Percentiles rank a stretch among this genome's conserved stretches.
Evolutionary conservation across 2,888 invertebrate genomes (phyloP).

Genomic region (Zaprionus lineosus): DNA sequence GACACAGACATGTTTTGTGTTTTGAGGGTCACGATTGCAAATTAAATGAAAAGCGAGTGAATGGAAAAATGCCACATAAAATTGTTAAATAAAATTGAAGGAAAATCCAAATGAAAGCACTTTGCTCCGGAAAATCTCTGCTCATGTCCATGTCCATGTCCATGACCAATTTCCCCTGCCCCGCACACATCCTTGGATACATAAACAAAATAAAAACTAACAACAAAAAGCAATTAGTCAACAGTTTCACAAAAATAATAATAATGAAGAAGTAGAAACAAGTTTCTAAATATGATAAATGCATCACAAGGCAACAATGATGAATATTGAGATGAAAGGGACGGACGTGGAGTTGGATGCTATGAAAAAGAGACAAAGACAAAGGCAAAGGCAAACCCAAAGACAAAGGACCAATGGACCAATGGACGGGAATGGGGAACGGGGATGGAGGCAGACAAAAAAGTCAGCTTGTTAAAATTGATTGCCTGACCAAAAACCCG

Average conservation of each 20-base stretch:
- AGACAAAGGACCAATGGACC: too few species aligned
- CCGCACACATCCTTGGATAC: background rate
- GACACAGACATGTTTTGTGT: too few species aligned
- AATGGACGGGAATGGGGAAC: too few species aligned
- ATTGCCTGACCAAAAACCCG: conserved; percentile 44
- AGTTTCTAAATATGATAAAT: conserved; percentile 32
- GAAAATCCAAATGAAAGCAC: conserved; percentile 11
- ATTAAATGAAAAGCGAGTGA: conserved; percentile 36
- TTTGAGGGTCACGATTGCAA: conserved; percentile 12
- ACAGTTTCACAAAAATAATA: conserved; percentile 24
- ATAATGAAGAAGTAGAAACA: conserved; percentile 10
- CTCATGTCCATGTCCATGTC: background rate
- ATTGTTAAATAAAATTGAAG: conserved; percentile 16
- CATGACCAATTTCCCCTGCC: background rate
- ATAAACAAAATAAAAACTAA: background rate
- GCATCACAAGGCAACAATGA: too few species aligned
- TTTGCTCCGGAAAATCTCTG: conserved; percentile 11
- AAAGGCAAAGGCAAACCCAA: too few species aligned
- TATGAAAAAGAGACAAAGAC: too few species aligned
- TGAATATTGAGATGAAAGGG: too few species aligned
- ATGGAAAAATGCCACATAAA: conserved; percentile 9
- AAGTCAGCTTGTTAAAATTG: conserved; percentile 67
- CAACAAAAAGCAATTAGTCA: conserved; percentile 24
- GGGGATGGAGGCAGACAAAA: conserved; percentile 21
- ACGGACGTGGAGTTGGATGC: background rate